phyloP scores from a whole-genome alignment of 2,888 invertebrate genomes.

The Cataglyphis livida region DNA sequence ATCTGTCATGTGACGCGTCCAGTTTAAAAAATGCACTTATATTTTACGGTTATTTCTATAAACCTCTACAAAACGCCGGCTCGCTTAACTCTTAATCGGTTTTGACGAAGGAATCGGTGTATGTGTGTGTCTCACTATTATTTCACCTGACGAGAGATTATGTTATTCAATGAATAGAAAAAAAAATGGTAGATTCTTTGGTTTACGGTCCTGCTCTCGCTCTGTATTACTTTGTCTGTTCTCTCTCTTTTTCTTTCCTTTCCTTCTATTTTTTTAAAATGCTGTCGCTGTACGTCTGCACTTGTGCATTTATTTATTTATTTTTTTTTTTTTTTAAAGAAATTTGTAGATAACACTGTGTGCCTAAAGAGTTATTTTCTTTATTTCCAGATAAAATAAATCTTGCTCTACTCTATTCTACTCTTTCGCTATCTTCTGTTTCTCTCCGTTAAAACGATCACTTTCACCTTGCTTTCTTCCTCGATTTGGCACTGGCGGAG shows the following conservation, averaged over 20 bases:
- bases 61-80: conserved; percentile 62
- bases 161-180: conserved; percentile 81
- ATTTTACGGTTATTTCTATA: conserved; percentile 65
- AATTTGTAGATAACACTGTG: conserved; percentile 37
- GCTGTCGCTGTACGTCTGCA: conserved; percentile 15
- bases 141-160: conserved; percentile 72
- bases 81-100: conserved; percentile 60
- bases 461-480: conserved; percentile 68
- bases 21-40: conserved; percentile 63
- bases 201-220: conserved; percentile 81
- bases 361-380: conserved; percentile 26
- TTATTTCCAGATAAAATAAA: conserved; percentile 39
- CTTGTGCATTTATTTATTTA: conserved; percentile 18
- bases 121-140: conserved; percentile 54
- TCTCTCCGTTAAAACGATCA: conserved; percentile 65
- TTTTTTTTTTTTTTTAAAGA: conserved; percentile 28
- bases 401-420: conserved; percentile 58
- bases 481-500: conserved; percentile 85
- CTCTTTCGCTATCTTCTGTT: conserved; percentile 49
- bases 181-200: conserved; percentile 85
- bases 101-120: conserved; percentile 62
- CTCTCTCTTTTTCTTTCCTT: conserved; percentile 50
- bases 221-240: conserved; percentile 42
- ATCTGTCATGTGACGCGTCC: conserved; percentile 52
- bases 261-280: conserved; percentile 44